These are phyloP conservation scores for Acestrorhynchus altus DNA, from an alignment of 2,797 vertebrate species.

Conservation along the genomic window DNA sequence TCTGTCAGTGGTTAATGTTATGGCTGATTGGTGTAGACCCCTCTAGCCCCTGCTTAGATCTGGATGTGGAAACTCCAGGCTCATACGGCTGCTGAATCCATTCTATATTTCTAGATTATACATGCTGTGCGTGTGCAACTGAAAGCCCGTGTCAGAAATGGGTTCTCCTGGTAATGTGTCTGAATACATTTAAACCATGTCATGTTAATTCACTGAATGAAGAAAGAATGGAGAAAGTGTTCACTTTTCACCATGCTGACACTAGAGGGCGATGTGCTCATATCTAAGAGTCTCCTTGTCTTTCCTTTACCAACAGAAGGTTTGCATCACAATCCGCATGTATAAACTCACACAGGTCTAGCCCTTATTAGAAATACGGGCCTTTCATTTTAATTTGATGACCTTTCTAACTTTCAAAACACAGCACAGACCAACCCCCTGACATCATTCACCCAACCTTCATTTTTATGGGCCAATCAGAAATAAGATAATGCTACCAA, in stretches of 20 bases:
- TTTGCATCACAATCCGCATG: neutral
- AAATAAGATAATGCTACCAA: no score
- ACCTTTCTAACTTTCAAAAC: no score
- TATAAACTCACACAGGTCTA: neutral
- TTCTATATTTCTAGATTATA: neutral
- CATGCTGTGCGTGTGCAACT: neutral
- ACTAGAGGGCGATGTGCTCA: slow-evolving; percentile 23
- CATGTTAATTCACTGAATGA: neutral
- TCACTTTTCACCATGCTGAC: slow-evolving; percentile 11
- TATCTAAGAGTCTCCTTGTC: neutral
- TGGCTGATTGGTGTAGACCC: no score
- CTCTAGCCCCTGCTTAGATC: no score
- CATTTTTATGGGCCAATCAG: no score
- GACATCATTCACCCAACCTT: no score
- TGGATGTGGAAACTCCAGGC: no score
- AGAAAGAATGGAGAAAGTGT: slow-evolving; percentile 7
- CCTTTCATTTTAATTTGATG: no score
- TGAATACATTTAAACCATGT: neutral
- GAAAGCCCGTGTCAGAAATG: neutral
- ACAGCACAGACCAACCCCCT: no score
- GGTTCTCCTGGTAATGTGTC: neutral
- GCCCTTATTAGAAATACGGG: no score
- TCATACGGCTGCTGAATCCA: no score
- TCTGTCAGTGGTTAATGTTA: no score
- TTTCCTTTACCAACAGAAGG: neutral